Percentiles rank a stretch among this genome's conserved stretches.
phyloP scores from a whole-genome alignment of 2,888 invertebrate genomes.

The Diarsia rubi region DNA sequence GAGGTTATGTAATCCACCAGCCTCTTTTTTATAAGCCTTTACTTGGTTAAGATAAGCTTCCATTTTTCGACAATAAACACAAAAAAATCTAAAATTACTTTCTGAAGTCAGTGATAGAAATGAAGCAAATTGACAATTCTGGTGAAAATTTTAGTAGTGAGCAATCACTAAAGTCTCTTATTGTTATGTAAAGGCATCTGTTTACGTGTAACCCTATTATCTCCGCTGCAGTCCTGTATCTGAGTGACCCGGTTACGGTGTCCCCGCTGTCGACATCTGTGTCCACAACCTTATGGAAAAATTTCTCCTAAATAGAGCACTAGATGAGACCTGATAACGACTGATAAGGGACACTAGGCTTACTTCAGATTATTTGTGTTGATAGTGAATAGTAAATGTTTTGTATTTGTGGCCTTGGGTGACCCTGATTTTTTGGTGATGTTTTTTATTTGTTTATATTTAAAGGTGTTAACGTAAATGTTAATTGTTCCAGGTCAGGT shows the following conservation, averaged over 20 bases:
- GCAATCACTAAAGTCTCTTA: not conserved
- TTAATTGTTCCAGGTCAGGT: not conserved
- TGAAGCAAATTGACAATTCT: not conserved
- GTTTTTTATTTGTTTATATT: slow-evolving; percentile 14
- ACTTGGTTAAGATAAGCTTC: too few relatives aligned
- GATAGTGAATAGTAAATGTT: slow-evolving; percentile 33
- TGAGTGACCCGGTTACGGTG: slow-evolving; percentile 50
- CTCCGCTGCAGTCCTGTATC: slow-evolving; percentile 32
- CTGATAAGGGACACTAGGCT: slow-evolving; percentile 43
- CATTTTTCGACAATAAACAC: too few relatives aligned
- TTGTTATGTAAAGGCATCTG: not conserved
- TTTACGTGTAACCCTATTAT: slow-evolving; percentile 12
- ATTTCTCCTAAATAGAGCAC: slow-evolving; percentile 34
- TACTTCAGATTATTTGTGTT: slow-evolving; percentile 28
- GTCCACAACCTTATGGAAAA: slow-evolving; percentile 52
- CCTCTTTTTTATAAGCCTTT: too few relatives aligned
- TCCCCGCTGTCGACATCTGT: slow-evolving; percentile 31
- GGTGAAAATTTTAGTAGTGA: not conserved
- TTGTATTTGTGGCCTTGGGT: slow-evolving; percentile 17
- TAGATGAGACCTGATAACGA: slow-evolving; percentile 58
- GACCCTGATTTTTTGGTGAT: slow-evolving; percentile 18
- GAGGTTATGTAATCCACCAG: too few relatives aligned
- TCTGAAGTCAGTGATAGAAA: too few relatives aligned
- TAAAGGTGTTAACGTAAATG: not conserved
- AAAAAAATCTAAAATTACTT: too few relatives aligned